phyloP scores from a whole-genome alignment of 2,888 invertebrate genomes.

The Drosophila parthenogenetica region DNA sequence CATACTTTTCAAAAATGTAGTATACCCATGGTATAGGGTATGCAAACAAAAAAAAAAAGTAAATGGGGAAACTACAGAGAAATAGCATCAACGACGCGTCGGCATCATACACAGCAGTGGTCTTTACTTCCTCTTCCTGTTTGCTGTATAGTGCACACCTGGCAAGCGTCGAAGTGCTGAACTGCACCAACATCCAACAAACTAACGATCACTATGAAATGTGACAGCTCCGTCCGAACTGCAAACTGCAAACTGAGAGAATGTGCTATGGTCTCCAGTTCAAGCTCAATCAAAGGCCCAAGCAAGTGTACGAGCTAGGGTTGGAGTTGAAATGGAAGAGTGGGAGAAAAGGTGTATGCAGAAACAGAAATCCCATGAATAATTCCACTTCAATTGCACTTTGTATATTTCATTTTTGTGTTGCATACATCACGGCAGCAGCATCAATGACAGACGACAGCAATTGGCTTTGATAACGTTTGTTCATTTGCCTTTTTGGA shows the following conservation, averaged over 20 bases:
- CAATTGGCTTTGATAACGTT: conserved; percentile 74
- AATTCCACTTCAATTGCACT: conserved; percentile 81
- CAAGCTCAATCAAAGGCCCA: conserved; percentile 18
- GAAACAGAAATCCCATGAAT: conserved; percentile 77
- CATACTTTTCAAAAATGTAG: too few species aligned
- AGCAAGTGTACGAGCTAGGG: background rate
- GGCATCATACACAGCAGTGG: conserved; percentile 48
- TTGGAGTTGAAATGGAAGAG: conserved; percentile 13
- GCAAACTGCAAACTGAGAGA: background rate
- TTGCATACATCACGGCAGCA: conserved; percentile 65
- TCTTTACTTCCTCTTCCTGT: conserved; percentile 48
- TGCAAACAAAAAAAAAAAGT: conserved; percentile 19
- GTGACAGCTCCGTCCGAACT: conserved; percentile 8
- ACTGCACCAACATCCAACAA: conserved; percentile 50
- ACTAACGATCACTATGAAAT: conserved; percentile 44
- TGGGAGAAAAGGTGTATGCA: conserved; percentile 14
- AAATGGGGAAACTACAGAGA: conserved; percentile 5
- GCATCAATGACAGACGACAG: conserved; percentile 67
- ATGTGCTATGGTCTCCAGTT: conserved; percentile 20
- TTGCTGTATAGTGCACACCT: conserved; percentile 21
- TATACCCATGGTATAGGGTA: background rate
- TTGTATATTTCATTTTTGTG: conserved; percentile 76
- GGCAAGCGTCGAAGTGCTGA: conserved; percentile 37
- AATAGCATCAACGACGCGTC: conserved; percentile 30
- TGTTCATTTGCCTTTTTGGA: conserved; percentile 39